phyloP scores from a whole-genome alignment of 1,140 invertebrate genomes.

The Homalodisca vitripennis region DNA sequence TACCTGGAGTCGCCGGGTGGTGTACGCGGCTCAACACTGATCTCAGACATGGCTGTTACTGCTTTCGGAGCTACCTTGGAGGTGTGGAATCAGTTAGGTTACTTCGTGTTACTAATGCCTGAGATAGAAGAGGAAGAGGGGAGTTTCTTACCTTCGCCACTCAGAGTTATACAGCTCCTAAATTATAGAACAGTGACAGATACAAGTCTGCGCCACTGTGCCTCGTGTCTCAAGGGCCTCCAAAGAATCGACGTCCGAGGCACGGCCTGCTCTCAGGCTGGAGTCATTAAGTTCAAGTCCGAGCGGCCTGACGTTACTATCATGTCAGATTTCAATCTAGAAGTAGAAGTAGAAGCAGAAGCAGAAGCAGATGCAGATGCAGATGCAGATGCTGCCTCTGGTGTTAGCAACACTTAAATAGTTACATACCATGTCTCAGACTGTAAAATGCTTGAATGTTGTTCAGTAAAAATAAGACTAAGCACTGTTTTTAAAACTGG shows the following conservation, averaged over 20 bases:
- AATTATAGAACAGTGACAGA: not conserved
- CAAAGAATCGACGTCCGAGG: not conserved
- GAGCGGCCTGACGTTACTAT: slow-evolving; percentile 18
- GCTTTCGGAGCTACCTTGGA: not conserved
- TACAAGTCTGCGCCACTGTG: slow-evolving; percentile 18
- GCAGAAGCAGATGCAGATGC: too few relatives aligned
- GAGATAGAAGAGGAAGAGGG: not conserved
- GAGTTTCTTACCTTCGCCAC: not conserved
- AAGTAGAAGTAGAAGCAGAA: too few relatives aligned
- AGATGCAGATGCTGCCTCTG: too few relatives aligned
- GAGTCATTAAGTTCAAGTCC: not conserved
- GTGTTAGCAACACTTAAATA: too few relatives aligned
- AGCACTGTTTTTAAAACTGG: too few relatives aligned
- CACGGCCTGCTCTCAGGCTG: not conserved
- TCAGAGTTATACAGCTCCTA: not conserved
- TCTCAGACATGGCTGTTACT: slow-evolving; percentile 12
- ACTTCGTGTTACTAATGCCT: not conserved
- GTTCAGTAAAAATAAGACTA: too few relatives aligned
- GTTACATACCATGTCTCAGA: too few relatives aligned
- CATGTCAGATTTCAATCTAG: slow-evolving; percentile 29
- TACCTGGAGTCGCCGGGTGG: not conserved
- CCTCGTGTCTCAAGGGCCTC: not conserved
- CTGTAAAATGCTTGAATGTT: too few relatives aligned
- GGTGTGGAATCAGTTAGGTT: not conserved
- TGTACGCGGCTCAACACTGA: not conserved